Evolutionary conservation across 2,797 vertebrate genomes (phyloP).

Genomic region (Cichlasoma orientale): DNA sequence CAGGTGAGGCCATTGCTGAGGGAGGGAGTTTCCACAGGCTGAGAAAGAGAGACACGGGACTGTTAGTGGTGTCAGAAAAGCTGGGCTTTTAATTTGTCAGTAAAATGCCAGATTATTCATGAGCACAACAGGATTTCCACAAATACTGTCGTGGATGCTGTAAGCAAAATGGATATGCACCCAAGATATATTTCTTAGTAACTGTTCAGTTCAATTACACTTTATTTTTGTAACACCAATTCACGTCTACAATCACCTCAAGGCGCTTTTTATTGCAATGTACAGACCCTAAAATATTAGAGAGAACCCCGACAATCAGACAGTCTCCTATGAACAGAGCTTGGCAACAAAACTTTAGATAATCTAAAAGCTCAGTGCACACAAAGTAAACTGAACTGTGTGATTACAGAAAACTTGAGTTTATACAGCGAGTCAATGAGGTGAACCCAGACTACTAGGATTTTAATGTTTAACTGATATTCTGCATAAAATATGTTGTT

Average conservation of each 20-base stretch:
- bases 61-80: background rate
- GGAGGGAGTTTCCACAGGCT: slow-evolving; percentile 73
- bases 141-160: background rate
- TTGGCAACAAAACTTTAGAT: background rate
- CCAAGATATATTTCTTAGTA: background rate
- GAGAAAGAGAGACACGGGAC: slow-evolving; percentile 10
- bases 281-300: fast-evolving
- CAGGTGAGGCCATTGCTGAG: slow-evolving; percentile 80
- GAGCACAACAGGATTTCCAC: fast-evolving
- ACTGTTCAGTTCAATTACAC: fast-evolving
- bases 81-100: background rate
- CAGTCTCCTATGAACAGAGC: too few relatives aligned
- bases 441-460: background rate
- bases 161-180: background rate
- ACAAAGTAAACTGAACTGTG: background rate
- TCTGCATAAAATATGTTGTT: background rate
- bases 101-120: background rate
- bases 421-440: fast-evolving
- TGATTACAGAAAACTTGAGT: background rate
- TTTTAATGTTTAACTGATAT: background rate
- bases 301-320: too few relatives aligned
- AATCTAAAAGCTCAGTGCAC: background rate
- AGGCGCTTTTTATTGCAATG: background rate
- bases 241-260: background rate
- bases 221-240: background rate